phyloP scores from a whole-genome alignment of 2,888 invertebrate genomes.

The Esperia sulphurella region DNA sequence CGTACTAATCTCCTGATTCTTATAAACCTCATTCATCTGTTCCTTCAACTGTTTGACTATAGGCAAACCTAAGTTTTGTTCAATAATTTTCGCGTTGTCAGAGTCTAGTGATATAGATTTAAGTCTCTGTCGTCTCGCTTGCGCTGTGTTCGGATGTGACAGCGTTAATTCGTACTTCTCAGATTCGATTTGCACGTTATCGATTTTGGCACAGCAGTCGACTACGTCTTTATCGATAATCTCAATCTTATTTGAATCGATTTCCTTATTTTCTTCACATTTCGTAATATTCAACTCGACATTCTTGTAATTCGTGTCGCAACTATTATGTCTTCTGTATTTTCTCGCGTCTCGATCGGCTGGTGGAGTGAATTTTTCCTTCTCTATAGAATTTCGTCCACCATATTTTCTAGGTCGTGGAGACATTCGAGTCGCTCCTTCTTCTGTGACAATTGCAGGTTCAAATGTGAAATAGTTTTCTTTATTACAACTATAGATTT shows the following conservation, averaged over 20 bases:
- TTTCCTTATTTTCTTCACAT: slow-evolving; percentile 49
- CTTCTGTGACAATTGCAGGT: slow-evolving; percentile 38
- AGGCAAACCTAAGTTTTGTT: slow-evolving; percentile 75
- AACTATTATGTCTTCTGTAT: slow-evolving; percentile 66
- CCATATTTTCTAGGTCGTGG: slow-evolving; percentile 59
- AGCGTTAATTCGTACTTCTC: slow-evolving; percentile 50
- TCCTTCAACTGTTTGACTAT: slow-evolving; percentile 76
- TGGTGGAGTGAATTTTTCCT: slow-evolving; percentile 63
- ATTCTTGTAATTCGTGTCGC: slow-evolving; percentile 64
- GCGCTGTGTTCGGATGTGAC: slow-evolving; percentile 49
- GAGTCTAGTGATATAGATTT: slow-evolving; percentile 79
- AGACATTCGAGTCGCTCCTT: slow-evolving; percentile 36
- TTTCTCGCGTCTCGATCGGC: slow-evolving; percentile 61
- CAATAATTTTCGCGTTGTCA: slow-evolving; percentile 78
- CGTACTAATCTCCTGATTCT: slow-evolving; percentile 61
- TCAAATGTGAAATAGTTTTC: slow-evolving; percentile 73
- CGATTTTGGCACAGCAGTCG: slow-evolving; percentile 64
- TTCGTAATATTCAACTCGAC: slow-evolving; percentile 53
- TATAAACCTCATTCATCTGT: slow-evolving; percentile 71
- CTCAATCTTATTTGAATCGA: slow-evolving; percentile 21
- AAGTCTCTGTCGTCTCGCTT: slow-evolving; percentile 68
- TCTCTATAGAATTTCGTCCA: slow-evolving; percentile 66
- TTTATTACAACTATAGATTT: slow-evolving; percentile 63
- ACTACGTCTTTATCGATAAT: slow-evolving; percentile 50
- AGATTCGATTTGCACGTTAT: slow-evolving; percentile 41